Base-by-base conservation (phyloP, 1,140 invertebrate species). In the Drosophila nasuta region DNA sequence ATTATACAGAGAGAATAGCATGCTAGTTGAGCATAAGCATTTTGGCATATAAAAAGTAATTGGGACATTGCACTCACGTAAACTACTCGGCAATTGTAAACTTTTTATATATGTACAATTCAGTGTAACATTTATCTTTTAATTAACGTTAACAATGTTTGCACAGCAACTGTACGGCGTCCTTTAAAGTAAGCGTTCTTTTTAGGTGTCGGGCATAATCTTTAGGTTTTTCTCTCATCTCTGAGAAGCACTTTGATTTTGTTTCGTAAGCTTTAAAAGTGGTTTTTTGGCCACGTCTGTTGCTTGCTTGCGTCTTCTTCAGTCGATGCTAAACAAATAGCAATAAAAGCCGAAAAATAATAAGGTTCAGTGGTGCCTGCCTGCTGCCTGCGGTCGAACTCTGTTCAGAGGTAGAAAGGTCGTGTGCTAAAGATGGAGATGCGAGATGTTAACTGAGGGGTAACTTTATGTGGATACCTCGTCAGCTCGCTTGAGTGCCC, bases 261-360 rank as follows among this genome's bases (percentile, higher is more conserved):
- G 45, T 46, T 45, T n/a, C 58, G 51, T 49, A 28, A 64, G 52
- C 59, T 64, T 51, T 52, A n/a, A 64, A 71, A 59, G 48, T 67
- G 41, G 28, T 62, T 66, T 62, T 66, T 69, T 63, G 49, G 15
- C 13, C 58, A 56, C 11, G 51, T 56, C 25, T 57, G 58, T 62
- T 35, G 45, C 30, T 17, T 51, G 10, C 2, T 28, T 75, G 20
- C 54, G 58, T 28, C 43, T 57, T 25, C 41, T 57, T 63, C 35
- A 57, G 33, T 75, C 66, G 58, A 75, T 71, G 78, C 83, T 87
- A 80, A 88, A 80, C 77, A 88, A 87, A 87, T 80, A 87, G 70
- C 83, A 88, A 88, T 87, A 88, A 87, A 88, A 82, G 70, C 69
- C 66, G 67, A 88, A 78, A 88, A 88, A 88, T 87, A 87, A 87